Conservation (phyloP, 1,140 invertebrate species). For the Spodoptera frugiperda region DNA sequence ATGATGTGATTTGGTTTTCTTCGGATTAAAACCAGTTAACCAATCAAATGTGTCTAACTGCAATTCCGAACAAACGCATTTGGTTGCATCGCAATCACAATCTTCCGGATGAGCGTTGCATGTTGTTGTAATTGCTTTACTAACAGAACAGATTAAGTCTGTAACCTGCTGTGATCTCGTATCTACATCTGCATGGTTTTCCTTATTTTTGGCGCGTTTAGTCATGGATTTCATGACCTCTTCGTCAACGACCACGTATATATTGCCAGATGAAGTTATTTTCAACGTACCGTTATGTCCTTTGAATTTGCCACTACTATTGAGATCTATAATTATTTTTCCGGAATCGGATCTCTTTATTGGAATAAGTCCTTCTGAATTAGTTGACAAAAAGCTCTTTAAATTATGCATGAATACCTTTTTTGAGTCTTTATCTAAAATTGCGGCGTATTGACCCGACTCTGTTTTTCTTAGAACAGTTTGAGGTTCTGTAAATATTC, state of each 20-base stretch:
- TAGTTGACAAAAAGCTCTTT: constrained; percentile 55
- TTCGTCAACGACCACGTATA: constrained; percentile 60
- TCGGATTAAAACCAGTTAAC: not conserved
- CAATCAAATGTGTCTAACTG: constrained; percentile 6
- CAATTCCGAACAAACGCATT: constrained; percentile 62
- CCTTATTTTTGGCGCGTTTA: constrained; percentile 17
- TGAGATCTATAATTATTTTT: constrained; percentile 61
- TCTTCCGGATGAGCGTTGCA: constrained; percentile 53
- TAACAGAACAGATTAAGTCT: constrained; percentile 28
- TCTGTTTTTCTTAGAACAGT: constrained; percentile 56
- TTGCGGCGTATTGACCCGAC: constrained; percentile 59
- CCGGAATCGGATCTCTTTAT: constrained; percentile 60
- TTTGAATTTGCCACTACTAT: constrained; percentile 44
- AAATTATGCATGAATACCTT: constrained; percentile 62
- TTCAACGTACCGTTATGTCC: constrained; percentile 60
- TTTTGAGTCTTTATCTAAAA: constrained; percentile 65
- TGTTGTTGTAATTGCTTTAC: constrained; percentile 61
- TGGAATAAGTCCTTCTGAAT: constrained; percentile 55
- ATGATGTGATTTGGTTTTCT: not conserved
- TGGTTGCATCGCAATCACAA: constrained; percentile 54
- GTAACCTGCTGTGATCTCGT: not conserved
- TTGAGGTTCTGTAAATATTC: constrained; percentile 49
- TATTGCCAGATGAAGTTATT: constrained; percentile 65
- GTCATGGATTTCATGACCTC: constrained; percentile 47
- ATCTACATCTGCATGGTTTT: not conserved